These are phyloP conservation scores for Diachrysia chrysitis DNA, from an alignment of 2,888 invertebrate genomes.

Conservation along the genomic window DNA sequence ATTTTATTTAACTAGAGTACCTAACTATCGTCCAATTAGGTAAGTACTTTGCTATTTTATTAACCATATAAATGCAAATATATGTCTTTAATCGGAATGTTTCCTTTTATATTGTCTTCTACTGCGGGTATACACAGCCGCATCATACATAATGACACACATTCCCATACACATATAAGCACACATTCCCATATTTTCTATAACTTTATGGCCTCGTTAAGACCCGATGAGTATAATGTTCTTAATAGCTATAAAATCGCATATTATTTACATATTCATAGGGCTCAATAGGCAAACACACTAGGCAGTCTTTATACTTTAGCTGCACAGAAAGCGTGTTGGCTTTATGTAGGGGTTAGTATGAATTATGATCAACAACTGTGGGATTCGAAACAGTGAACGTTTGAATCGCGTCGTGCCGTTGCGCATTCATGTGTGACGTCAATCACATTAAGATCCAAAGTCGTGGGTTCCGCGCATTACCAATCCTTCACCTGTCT, in stretches of 20 bases:
- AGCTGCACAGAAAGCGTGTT: not conserved
- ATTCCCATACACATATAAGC: too few species aligned
- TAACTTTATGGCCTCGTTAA: not conserved
- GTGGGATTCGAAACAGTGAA: not conserved
- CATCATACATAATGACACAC: too few species aligned
- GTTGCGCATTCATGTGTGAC: not conserved
- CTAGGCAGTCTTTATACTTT: not conserved
- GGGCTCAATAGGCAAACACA: constrained; percentile 2
- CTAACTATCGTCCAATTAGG: not conserved
- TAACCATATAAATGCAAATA: too few species aligned
- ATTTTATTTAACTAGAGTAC: constrained; percentile 9
- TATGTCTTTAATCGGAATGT: too few species aligned
- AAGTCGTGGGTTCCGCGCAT: not conserved
- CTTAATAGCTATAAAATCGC: not conserved
- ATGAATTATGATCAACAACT: constrained; percentile 3
- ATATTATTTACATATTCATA: not conserved
- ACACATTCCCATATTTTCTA: not conserved
- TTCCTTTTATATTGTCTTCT: not conserved
- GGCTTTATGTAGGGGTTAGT: not conserved
- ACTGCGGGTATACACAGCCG: not conserved
- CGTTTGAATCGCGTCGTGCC: constrained; percentile 2
- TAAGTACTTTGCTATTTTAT: not conserved
- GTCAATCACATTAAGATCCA: not conserved
- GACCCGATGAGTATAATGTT: not conserved
- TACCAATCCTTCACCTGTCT: not conserved